Evolutionary conservation across 64 coral and sea anemone species (phyloP).

Genomic region (Montipora sp.): DNA sequence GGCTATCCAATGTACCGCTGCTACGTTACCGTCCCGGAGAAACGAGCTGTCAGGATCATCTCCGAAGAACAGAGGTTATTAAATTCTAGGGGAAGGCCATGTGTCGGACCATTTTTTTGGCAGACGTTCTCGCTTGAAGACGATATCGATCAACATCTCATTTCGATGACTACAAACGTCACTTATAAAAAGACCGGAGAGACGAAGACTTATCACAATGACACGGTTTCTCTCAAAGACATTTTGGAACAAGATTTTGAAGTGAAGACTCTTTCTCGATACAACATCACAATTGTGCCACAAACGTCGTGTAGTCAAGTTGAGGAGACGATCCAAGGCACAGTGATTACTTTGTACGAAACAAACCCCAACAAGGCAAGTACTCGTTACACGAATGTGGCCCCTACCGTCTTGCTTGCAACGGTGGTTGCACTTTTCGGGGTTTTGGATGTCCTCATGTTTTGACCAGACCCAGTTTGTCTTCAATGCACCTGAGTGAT

Average conservation of each 20-base stretch:
- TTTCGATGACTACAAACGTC: not conserved
- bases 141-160: not conserved
- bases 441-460: not conserved
- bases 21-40: not conserved
- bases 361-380: slow-evolving; percentile 35
- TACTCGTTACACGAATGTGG: not conserved
- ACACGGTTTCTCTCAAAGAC: not conserved
- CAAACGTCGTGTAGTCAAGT: slow-evolving; percentile 12
- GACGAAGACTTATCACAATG: not conserved
- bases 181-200: not conserved
- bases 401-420: not conserved
- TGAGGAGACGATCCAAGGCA: slow-evolving; percentile 10
- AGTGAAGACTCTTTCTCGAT: not conserved
- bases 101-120: not conserved
- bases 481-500: too few species aligned
- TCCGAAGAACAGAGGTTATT: not conserved
- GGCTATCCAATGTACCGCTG: not conserved
- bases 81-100: not conserved
- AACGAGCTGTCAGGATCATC: not conserved
- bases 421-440: not conserved
- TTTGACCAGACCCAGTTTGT: too few species aligned
- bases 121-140: not conserved
- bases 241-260: slow-evolving; percentile 14
- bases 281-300: not conserved
- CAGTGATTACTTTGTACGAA: slow-evolving; percentile 35